Base-by-base conservation (phyloP, 2,797 vertebrate genomes). In the Coluber constrictor region DNA sequence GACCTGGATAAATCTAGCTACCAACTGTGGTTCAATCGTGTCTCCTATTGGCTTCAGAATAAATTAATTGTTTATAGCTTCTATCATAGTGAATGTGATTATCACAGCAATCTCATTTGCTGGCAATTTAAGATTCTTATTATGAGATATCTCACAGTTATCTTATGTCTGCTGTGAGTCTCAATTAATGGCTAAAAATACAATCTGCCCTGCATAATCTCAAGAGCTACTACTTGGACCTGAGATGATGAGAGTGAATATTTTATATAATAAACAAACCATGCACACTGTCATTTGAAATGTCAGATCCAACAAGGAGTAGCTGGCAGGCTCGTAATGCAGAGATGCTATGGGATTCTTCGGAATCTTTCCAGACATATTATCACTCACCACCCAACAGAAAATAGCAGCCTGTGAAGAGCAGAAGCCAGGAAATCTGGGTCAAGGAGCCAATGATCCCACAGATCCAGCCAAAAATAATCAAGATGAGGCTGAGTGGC, bases 351-450 rank as follows among this genome's bases (percentile, higher is more conserved):
- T 55, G 86, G 54, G 27, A 87, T 87, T 32, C 32, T 23, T 89
- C 37, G 7, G 15, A 10, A 3, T 47, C 5, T 10, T 57, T 66
- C 74, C 4, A 5, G 57, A 51, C 9, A 23, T 56, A 86, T 63
- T 5, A 5, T 86, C 86, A 98, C 98, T 98, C 96, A 98, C 98
- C 98, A 95, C 98, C 98, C 94, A 98, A 90, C 89, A 98, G 96
- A 94, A 98, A 96, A 94, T 98, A 98, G 87, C 96, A 96, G 29
- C 97, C 96, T 0, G 97, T 96, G 92, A 97, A 96, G 16, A 96
- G 94, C 90, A 98, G 97, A 94, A 98, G 90, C 10, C 93, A 95
- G 59, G 96, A 94, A 87, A 97, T 98, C 94, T 94, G 96, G 63
- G 97, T 97, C 96, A 98, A 96, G 0, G 98, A 98, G 37, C 98